A percentile compares a stretch with the other conserved stretches of the same genome.
Evolutionary conservation across 2,797 vertebrate species (phyloP).

Genomic region (Graptemys geographica): DNA sequence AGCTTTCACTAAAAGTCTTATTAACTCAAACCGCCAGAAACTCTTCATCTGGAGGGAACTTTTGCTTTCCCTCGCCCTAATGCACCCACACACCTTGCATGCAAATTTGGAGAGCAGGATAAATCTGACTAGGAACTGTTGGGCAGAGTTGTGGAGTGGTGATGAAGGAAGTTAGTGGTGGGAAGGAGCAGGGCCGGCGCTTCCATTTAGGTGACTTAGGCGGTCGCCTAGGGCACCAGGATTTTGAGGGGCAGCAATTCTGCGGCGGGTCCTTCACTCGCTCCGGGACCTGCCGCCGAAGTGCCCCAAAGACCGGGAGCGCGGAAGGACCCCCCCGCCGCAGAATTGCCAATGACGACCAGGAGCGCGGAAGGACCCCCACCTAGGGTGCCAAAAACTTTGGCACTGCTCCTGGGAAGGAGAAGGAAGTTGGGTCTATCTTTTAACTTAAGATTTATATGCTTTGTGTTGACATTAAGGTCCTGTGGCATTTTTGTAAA

Average conservation of each 20-base stretch:
- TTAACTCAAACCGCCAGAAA: background rate
- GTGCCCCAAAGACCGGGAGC: too few relatives aligned
- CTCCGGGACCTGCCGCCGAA: too few relatives aligned
- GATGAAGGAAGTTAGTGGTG: background rate
- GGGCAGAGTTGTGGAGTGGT: background rate
- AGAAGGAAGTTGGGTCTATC: background rate
- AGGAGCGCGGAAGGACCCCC: too few relatives aligned
- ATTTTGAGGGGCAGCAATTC: too few relatives aligned
- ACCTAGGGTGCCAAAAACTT: too few relatives aligned
- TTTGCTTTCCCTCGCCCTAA: background rate
- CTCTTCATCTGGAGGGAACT: rapidly evolving
- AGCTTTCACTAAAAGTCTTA: background rate
- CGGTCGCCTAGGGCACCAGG: too few relatives aligned
- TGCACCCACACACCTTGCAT: background rate
- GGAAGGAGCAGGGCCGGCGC: too few relatives aligned
- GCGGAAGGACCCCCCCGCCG: too few relatives aligned
- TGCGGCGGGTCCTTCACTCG: too few relatives aligned
- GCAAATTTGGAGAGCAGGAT: background rate
- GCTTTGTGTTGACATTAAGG: background rate
- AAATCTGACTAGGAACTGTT: background rate
- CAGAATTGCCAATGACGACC: too few relatives aligned
- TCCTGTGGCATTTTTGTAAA: background rate
- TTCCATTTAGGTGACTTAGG: too few relatives aligned
- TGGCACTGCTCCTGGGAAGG: too few relatives aligned
- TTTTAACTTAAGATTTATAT: background rate